phyloP scores from a whole-genome alignment of 2,888 invertebrate species.

The Piscicola geometra region DNA sequence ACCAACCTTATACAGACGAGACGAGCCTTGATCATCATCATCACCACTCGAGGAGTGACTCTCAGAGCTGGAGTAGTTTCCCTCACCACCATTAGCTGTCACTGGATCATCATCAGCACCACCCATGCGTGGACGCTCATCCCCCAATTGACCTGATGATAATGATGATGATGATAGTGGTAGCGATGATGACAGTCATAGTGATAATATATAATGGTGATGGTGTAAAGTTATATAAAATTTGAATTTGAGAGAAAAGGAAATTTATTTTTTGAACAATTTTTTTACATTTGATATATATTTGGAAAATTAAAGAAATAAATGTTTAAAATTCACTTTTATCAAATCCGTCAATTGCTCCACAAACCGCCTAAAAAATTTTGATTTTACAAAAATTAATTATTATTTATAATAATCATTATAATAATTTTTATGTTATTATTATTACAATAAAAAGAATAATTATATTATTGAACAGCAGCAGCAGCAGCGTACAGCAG shows the following conservation, averaged over 20 bases:
- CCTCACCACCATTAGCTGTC: background rate
- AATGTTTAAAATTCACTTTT: constrained; percentile 42
- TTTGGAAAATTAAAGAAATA: too few relatives aligned
- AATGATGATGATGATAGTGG: too few relatives aligned
- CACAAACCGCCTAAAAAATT: constrained; percentile 44
- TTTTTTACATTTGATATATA: too few relatives aligned
- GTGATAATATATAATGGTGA: too few relatives aligned
- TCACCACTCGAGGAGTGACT: background rate
- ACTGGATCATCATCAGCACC: background rate
- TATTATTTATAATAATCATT: background rate
- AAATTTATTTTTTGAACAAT: too few relatives aligned
- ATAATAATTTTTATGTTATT: background rate
- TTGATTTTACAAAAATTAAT: too few relatives aligned
- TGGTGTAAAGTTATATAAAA: too few relatives aligned
- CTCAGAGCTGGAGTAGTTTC: background rate
- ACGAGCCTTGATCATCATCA: background rate
- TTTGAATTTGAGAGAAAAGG: too few relatives aligned
- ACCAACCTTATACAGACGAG: background rate
- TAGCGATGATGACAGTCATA: too few relatives aligned
- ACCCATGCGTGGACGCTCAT: too few relatives aligned
- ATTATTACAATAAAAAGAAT: constrained; percentile 14
- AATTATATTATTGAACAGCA: background rate
- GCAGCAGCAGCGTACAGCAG: constrained; percentile 48
- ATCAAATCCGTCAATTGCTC: constrained; percentile 42
- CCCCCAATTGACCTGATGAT: too few relatives aligned